Conservation (phyloP, 2,113 vertebrate genomes). For the Danionella cerebrum region DNA sequence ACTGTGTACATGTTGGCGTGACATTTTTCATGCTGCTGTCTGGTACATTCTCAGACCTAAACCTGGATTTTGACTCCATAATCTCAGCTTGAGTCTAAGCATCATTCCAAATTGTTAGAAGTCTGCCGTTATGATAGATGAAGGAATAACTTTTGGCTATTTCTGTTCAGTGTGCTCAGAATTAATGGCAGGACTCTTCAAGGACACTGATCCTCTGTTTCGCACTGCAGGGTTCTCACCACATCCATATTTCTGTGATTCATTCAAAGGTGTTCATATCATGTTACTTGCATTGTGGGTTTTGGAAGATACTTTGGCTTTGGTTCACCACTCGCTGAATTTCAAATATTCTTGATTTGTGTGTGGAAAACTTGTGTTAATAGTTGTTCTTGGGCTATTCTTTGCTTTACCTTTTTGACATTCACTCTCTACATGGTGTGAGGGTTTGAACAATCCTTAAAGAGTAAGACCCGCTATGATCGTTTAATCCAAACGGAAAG, state of each 20-base stretch:
- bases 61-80: neutral
- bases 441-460: neutral
- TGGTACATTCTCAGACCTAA: neutral
- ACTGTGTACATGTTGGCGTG: neutral
- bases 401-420: constrained; percentile 1
- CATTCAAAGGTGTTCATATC: neutral
- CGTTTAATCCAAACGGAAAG: neutral
- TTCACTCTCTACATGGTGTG: neutral
- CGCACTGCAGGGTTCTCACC: neutral
- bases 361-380: neutral
- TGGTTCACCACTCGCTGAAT: neutral
- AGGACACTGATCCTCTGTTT: neutral
- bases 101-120: neutral
- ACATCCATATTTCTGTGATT: neutral
- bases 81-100: neutral
- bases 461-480: neutral
- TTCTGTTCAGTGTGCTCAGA: neutral
- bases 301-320: neutral
- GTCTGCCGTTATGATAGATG: neutral
- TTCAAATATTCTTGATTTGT: constrained; percentile 7
- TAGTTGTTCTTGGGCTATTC: neutral
- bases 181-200: neutral
- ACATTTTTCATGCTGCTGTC: neutral
- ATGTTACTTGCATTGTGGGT: neutral
- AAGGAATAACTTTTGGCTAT: neutral